A percentile compares a stretch with the other conserved stretches of the same genome.
These are phyloP conservation scores for Ophiothrix spiculata DNA, from an alignment of 35 echinoderm and acorn worm species.

Conservation along the genomic window DNA sequence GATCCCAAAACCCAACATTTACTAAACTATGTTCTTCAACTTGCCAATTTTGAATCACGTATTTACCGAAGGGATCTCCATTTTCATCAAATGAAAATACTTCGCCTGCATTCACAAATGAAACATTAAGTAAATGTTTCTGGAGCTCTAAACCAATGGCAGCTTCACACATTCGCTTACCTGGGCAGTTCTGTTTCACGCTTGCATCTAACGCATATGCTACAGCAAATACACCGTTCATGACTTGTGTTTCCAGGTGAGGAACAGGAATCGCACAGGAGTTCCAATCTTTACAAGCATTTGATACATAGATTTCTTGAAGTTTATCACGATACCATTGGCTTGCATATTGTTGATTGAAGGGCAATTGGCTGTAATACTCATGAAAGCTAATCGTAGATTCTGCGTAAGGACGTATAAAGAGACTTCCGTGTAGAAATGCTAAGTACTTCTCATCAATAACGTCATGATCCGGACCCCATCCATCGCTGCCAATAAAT, in stretches of 20 bases:
- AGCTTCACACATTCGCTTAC: background rate
- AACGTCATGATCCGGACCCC: background rate
- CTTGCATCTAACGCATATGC: background rate
- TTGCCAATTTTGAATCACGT: slow-evolving; percentile 25
- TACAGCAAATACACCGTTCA: background rate
- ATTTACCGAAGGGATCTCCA: slow-evolving; percentile 42
- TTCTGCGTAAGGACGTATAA: background rate
- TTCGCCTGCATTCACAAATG: background rate
- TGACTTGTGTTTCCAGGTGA: background rate
- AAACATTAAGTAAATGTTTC: background rate
- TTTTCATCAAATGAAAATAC: slow-evolving; percentile 40
- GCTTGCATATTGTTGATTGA: background rate
- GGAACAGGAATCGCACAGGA: background rate
- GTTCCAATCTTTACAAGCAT: background rate
- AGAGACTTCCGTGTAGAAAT: background rate
- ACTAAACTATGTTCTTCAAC: background rate
- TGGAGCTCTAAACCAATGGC: background rate
- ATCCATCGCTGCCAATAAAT: background rate
- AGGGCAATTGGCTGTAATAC: background rate
- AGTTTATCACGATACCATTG: background rate
- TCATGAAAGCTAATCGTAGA: background rate
- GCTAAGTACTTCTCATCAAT: background rate
- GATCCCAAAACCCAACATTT: slow-evolving; percentile 31
- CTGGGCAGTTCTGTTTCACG: background rate
- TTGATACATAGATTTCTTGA: background rate